Base-by-base conservation (phyloP, 2,113 vertebrate species). In the Carassius auratus region DNA sequence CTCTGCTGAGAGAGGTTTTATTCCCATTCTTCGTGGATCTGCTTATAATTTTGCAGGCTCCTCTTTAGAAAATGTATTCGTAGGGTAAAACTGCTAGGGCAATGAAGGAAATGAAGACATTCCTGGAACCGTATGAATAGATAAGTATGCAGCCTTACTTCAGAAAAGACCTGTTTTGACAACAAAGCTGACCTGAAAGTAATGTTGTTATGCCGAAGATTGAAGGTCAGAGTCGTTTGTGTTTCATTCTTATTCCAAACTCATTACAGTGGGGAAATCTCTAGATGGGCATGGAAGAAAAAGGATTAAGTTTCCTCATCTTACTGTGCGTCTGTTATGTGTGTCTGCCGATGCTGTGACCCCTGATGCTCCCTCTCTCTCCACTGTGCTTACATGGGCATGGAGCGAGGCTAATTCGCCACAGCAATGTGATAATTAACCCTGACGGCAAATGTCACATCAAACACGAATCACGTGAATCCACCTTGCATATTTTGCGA, bases 401-500 rank as follows among this genome's bases (percentile, higher is more conserved):
- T 83, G 45, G 68, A 87, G 87, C 45, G 79, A 36, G 81, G 80
- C 55, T 71, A 87, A 90, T 81, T 78, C 76, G 10, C 77, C 55
- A 84, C 71, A 52, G 87, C 55, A 68, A 82, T 62, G 86, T 55
- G 61, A 82, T 90, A 89, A 90, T 87, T 90, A 87, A 85, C 82
- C 48, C 80, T 85, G 89, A 90, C 61, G 42, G 82, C 45, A 83
- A 85, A 87, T 87, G 87, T 87, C 89, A 89, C 87, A 71, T 87
- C 78, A 80, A 84, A 84, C 84, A 74, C 7, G 73, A 73, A 84
- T 80, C 75, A 80, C 30, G 55, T 64, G 81, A 84, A 68, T 84
- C 76, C 71, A 59, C 78, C 48, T 52, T n/a, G 64, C 57, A 55
- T 68, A 69, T 87, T 80, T 86, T 75, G 74, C 82, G 17, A 57